Conservation (phyloP, 2,113 vertebrate genomes). For the Microcebus griseorufus region DNA sequence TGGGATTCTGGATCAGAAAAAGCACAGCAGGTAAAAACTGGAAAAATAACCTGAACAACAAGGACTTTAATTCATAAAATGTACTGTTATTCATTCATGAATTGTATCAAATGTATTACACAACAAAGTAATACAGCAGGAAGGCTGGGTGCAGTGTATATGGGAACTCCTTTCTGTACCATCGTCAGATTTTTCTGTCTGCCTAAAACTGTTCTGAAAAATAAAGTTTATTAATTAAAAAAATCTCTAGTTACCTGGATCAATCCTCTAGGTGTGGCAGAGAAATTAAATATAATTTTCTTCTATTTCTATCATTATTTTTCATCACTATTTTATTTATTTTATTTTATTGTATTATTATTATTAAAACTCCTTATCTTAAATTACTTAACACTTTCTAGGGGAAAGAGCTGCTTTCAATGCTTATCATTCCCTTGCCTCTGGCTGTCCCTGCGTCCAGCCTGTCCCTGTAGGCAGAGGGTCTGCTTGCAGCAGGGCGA, state of each 20-base stretch:
- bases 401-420: neutral
- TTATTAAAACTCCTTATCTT: neutral
- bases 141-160: neutral
- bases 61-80: neutral
- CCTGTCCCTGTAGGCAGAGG: neutral
- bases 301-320: neutral
- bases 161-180: neutral
- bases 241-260: neutral
- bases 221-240: neutral
- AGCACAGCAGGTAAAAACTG: neutral
- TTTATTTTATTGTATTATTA: too few relatives aligned
- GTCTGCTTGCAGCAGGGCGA: neutral
- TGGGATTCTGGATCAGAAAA: neutral
- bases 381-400: neutral
- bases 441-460: neutral
- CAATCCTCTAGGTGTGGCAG: neutral
- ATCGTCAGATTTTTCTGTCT: neutral
- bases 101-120: neutral
- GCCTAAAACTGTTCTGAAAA: neutral
- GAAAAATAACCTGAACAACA: neutral
- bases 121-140: neutral
- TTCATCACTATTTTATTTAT: neutral
- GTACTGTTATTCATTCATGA: neutral
- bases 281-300: neutral
- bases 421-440: rapidly evolving